A percentile compares a stretch with the other conserved stretches of the same genome.
phyloP scores from a whole-genome alignment of 35 echinoderm and acorn worm species.

The Hemicentrotus pulcherrimus region DNA sequence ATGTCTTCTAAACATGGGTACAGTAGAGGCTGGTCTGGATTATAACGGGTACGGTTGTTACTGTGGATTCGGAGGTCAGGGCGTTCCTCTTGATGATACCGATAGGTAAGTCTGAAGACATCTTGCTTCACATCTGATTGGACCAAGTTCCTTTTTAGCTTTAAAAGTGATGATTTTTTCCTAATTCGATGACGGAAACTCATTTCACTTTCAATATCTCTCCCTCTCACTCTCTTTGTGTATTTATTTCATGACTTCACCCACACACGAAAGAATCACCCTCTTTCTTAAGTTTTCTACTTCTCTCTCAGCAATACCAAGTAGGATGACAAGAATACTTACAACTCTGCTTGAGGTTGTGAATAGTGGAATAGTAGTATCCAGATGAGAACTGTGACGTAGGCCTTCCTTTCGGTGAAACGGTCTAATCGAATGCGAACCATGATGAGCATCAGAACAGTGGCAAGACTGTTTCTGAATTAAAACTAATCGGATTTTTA shows the following conservation, averaged over 20 bases:
- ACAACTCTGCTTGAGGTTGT: no score
- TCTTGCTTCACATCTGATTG: not conserved
- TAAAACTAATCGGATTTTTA: not conserved
- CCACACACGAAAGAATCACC: no score
- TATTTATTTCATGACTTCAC: no score
- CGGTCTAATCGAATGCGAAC: not conserved
- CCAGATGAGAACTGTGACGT: no score
- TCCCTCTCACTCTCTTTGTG: no score
- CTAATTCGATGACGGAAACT: no score
- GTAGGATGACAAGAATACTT: no score
- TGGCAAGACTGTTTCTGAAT: not conserved
- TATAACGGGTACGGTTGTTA: constrained; percentile 90
- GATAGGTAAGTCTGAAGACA: constrained; percentile 55
- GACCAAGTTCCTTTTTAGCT: no score
- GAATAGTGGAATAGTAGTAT: no score
- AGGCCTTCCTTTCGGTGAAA: not conserved
- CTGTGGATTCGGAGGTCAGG: constrained; percentile 80
- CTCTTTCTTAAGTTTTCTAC: no score
- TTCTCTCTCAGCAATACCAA: no score
- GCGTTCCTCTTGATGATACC: constrained; percentile 71
- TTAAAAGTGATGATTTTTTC: not conserved
- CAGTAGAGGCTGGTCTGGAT: constrained; percentile 63
- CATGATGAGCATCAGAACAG: not conserved
- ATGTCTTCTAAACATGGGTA: constrained; percentile 58
- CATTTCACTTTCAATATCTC: no score